phyloP scores from a whole-genome alignment of 2,113 vertebrate species.

The Pseudonaja textilis region DNA sequence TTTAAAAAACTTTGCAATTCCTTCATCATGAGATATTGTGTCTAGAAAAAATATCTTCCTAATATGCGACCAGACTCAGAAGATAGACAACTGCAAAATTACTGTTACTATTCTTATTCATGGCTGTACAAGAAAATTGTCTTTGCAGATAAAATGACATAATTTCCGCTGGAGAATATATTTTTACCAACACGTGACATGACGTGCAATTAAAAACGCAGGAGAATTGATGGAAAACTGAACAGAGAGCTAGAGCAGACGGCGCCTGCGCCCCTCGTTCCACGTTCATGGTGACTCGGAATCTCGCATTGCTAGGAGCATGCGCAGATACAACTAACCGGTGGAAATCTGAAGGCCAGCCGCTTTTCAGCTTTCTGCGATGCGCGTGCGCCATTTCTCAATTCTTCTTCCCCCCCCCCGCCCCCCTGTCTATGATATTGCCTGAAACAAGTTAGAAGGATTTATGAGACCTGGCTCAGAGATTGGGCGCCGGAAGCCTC shows the following conservation, averaged over 20 bases:
- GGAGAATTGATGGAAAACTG: no score
- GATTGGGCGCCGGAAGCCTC: no score
- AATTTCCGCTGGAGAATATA: neutral
- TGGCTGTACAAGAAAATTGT: neutral
- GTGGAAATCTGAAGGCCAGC: neutral
- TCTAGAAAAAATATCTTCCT: neutral
- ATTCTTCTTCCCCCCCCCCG: fast-evolving
- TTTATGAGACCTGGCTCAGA: no score
- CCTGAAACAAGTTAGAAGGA: neutral
- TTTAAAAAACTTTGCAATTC: no score
- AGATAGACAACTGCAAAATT: neutral
- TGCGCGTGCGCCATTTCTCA: neutral
- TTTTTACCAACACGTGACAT: neutral
- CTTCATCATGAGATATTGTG: no score
- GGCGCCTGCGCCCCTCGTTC: neutral
- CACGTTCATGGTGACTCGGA: neutral
- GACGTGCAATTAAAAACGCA: neutral
- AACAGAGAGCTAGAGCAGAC: neutral
- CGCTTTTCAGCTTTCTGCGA: neutral
- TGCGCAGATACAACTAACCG: neutral
- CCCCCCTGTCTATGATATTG: neutral
- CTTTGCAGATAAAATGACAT: neutral
- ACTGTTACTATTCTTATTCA: neutral
- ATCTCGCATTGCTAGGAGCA: neutral
- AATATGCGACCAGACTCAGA: neutral